Conservation (phyloP, 2,797 vertebrate species). For the Gallinago nigripennis region DNA sequence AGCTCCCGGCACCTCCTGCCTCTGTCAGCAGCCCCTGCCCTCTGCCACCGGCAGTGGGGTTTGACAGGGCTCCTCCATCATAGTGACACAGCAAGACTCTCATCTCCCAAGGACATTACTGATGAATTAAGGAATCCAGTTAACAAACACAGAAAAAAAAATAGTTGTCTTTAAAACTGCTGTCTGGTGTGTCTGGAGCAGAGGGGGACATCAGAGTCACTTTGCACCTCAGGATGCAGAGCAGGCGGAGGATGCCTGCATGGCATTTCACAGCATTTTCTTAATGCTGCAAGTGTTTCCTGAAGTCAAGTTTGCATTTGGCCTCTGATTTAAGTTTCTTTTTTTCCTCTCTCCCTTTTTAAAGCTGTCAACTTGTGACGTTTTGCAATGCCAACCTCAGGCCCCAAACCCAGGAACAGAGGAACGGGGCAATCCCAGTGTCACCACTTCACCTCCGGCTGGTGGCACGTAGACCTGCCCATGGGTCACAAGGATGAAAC, state of each 20-base stretch:
- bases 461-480: background rate
- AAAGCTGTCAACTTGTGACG: background rate
- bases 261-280: background rate
- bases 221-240: background rate
- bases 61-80: background rate
- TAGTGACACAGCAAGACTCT: background rate
- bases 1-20: background rate
- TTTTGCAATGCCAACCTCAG: background rate
- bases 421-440: accelerated
- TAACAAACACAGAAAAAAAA: background rate
- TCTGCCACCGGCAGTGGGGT: background rate
- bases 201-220: background rate
- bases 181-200: background rate
- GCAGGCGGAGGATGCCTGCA: background rate
- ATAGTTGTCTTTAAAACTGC: background rate
- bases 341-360: background rate
- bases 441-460: background rate
- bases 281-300: background rate
- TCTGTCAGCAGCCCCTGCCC: background rate
- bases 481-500: accelerated
- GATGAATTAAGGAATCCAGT: background rate
- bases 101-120: background rate
- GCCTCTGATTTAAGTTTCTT: background rate
- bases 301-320: background rate
- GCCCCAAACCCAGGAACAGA: background rate